Conservation (phyloP, 2,888 invertebrate genomes). For the Thymelicus acteon region DNA sequence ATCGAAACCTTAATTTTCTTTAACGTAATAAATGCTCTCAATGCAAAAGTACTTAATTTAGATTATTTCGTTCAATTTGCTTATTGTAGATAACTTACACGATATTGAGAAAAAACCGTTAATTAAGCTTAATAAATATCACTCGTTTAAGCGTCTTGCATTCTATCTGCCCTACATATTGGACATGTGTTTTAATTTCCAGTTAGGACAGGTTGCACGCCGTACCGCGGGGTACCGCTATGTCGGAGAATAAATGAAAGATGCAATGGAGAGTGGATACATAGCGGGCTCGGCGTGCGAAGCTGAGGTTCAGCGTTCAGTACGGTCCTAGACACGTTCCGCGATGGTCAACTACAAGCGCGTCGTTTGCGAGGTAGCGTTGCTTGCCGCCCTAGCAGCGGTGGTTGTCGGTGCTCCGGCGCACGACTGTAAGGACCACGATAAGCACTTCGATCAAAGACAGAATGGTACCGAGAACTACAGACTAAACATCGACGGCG, state of each 20-base stretch:
- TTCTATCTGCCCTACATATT: conserved; percentile 55
- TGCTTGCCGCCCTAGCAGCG: conserved; percentile 52
- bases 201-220: conserved; percentile 65
- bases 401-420: conserved; percentile 56
- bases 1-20: no score
- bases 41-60: background rate
- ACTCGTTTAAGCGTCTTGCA: conserved; percentile 10
- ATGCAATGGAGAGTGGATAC: conserved; percentile 75
- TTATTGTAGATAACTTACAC: background rate
- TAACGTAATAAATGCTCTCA: no score
- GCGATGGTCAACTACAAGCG: conserved; percentile 82
- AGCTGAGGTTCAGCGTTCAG: conserved; percentile 69
- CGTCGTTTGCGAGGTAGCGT: conserved; percentile 68
- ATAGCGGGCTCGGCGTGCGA: conserved; percentile 68
- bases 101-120: conserved; percentile 1
- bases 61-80: background rate
- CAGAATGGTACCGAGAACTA: conserved; percentile 92
- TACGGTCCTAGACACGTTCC: conserved; percentile 61
- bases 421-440: conserved; percentile 48
- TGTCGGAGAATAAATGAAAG: conserved; percentile 82
- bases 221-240: conserved; percentile 74
- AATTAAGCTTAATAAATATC: conserved; percentile 13
- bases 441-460: conserved; percentile 86
- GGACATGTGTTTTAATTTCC: conserved; percentile 67
- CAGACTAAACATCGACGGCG: conserved; percentile 87